Evolutionary conservation across 2,113 vertebrate species (phyloP).

Genomic region (Malurus elegans): DNA sequence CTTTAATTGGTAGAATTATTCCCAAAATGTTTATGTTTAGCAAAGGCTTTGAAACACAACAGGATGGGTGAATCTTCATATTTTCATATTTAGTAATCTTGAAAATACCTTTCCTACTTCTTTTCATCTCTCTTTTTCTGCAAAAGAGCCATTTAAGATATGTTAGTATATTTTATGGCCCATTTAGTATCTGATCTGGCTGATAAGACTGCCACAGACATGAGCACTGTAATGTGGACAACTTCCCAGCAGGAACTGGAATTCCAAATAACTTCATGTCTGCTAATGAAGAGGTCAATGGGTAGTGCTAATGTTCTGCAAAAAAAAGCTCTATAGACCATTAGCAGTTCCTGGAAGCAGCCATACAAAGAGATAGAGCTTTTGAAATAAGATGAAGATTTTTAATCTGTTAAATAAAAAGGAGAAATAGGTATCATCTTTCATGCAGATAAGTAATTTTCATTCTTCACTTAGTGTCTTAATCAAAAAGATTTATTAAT

Average conservation of each 20-base stretch:
- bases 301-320: background rate
- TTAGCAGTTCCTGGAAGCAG: background rate
- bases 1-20: background rate
- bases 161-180: background rate
- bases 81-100: background rate
- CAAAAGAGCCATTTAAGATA: background rate
- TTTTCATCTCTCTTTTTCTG: background rate
- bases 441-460: background rate
- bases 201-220: background rate
- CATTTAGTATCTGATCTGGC: constrained; percentile 26
- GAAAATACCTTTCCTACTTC: background rate
- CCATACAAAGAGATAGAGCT: background rate
- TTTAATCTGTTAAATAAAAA: background rate
- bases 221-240: background rate
- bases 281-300: constrained; percentile 6
- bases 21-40: background rate
- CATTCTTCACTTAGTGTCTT: background rate
- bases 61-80: background rate
- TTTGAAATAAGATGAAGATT: background rate
- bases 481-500: background rate
- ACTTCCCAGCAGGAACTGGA: constrained; percentile 2
- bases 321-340: background rate
- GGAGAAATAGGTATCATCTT: background rate
- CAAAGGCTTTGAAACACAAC: background rate
- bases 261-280: constrained; percentile 7